These are phyloP conservation scores for Leptosomus discolor DNA, from an alignment of 2,113 vertebrate genomes.

Conservation along the genomic window DNA sequence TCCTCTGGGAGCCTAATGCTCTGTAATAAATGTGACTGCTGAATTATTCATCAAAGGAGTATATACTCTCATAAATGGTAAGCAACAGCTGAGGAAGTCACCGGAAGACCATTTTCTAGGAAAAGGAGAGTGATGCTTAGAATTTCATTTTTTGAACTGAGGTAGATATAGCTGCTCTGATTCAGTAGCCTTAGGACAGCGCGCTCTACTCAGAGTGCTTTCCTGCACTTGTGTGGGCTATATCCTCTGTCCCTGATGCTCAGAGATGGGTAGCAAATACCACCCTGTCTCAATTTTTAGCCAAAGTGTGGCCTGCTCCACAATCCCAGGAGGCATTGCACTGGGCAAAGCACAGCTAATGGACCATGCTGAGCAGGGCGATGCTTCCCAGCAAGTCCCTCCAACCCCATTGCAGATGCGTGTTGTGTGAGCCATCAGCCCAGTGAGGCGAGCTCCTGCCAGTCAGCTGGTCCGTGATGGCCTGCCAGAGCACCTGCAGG, in stretches of 20 bases:
- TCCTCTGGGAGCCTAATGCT: neutral
- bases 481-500: neutral
- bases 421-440: neutral
- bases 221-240: neutral
- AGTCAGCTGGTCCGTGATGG: neutral
- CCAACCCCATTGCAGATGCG: neutral
- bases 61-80: neutral
- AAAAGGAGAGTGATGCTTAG: neutral
- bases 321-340: neutral
- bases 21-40: neutral
- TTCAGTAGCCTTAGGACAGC: neutral
- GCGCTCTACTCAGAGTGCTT: neutral
- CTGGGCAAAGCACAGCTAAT: neutral
- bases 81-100: neutral
- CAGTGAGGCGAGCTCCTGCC: neutral
- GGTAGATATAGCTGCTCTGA: neutral
- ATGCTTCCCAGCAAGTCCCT: neutral
- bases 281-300: neutral
- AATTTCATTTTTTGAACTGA: neutral
- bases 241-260: neutral
- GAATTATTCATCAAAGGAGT: constrained; percentile 1
- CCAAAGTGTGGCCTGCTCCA: neutral
- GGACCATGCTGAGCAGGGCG: neutral
- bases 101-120: neutral
- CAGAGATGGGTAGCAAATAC: neutral